phyloP scores from a whole-genome alignment of 2,113 vertebrate genomes.

The Arvicanthis niloticus region DNA sequence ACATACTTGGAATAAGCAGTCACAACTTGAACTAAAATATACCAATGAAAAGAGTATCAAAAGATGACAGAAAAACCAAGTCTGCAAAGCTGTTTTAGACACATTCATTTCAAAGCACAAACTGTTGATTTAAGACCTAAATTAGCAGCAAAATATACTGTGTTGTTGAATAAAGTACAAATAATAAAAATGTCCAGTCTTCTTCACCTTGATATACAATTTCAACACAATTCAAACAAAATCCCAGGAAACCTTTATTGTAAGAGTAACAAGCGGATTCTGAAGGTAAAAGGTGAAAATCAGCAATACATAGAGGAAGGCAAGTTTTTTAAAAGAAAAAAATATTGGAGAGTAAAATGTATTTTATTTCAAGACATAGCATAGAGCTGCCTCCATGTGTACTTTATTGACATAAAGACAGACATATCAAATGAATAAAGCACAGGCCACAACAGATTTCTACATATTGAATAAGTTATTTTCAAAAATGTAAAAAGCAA shows the following conservation, averaged over 20 bases:
- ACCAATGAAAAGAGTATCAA: background rate
- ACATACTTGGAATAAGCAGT: background rate
- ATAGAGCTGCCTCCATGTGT: background rate
- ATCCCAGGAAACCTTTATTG: background rate
- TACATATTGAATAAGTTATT: background rate
- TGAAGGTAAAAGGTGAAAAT: background rate
- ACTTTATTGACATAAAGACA: background rate
- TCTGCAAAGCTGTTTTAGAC: background rate
- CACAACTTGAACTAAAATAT: constrained; percentile 40
- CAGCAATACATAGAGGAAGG: background rate
- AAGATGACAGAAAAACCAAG: background rate
- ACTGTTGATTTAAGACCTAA: background rate
- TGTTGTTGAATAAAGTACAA: background rate
- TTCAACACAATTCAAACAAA: background rate
- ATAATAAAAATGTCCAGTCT: background rate
- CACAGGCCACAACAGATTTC: background rate
- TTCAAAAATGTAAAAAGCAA: background rate
- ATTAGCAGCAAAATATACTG: background rate
- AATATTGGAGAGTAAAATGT: background rate
- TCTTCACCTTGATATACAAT: background rate
- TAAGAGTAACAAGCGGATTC: background rate
- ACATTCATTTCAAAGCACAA: background rate
- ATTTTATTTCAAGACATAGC: background rate
- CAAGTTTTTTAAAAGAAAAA: background rate
- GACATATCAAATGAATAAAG: background rate